Conservation (phyloP, 2,113 vertebrate genomes). For the Pluvianellus socialis region DNA sequence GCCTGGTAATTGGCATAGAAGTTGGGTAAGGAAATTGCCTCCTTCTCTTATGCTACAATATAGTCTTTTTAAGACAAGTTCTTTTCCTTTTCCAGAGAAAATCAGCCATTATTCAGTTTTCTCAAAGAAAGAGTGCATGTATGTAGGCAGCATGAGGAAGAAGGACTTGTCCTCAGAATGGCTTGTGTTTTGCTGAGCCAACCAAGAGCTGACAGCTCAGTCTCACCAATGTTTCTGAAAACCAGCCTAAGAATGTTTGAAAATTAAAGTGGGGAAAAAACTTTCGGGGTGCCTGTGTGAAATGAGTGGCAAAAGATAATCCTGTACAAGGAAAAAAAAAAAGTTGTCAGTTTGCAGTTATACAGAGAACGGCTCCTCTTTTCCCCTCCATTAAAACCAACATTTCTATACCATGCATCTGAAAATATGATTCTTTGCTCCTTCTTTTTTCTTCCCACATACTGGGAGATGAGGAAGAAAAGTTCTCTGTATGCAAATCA, state of each 20-base stretch:
- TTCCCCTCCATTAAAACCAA: neutral
- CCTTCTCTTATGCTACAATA: neutral
- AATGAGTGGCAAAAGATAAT: neutral
- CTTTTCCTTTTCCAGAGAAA: conserved; percentile 5
- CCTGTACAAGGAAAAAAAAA: neutral
- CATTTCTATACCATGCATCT: neutral
- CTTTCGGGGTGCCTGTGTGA: neutral
- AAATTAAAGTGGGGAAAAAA: neutral
- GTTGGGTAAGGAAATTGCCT: conserved; percentile 32
- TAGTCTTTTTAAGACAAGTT: conserved; percentile 12
- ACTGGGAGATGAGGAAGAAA: neutral
- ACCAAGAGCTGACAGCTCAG: neutral
- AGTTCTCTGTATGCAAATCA: neutral
- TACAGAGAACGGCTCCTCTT: neutral
- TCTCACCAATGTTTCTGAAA: neutral
- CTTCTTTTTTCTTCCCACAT: neutral
- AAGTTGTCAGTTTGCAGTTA: neutral
- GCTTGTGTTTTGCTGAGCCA: neutral
- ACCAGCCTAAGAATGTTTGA: neutral
- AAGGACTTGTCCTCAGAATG: neutral
- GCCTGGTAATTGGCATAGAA: conserved; percentile 51
- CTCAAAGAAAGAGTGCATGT: neutral
- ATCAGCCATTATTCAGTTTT: neutral
- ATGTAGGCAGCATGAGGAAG: neutral
- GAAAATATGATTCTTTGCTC: neutral